phyloP scores from a whole-genome alignment of 2,888 invertebrate species.

The Drosophila setosimentum region DNA sequence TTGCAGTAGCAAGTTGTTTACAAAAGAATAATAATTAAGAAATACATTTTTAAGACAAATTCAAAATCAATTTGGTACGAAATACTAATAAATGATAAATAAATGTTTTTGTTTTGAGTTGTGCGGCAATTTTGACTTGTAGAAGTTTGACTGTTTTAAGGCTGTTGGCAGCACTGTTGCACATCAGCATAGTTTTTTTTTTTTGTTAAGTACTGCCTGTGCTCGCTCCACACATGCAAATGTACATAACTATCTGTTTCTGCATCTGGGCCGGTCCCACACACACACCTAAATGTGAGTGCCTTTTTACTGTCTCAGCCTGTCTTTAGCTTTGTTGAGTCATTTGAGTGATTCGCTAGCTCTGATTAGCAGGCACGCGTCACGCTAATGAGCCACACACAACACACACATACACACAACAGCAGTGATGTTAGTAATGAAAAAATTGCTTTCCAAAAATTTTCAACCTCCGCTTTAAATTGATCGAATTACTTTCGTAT shows the following conservation, averaged over 20 bases:
- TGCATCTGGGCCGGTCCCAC: conserved; percentile 39
- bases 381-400: conserved; percentile 68
- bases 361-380: conserved; percentile 74
- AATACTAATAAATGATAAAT: not conserved
- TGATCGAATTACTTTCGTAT: conserved; percentile 32
- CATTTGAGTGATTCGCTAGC: conserved; percentile 60
- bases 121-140: not conserved
- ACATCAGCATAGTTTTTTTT: conserved; percentile 23
- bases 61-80: not conserved
- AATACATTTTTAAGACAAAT: not conserved
- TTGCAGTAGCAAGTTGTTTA: not conserved
- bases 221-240: conserved; percentile 2
- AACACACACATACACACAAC: conserved; percentile 1
- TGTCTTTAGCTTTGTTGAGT: conserved; percentile 53
- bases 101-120: not conserved
- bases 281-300: conserved; percentile 1
- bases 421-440: conserved; percentile 4
- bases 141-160: not conserved
- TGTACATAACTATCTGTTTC: conserved; percentile 18
- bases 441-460: conserved; percentile 16
- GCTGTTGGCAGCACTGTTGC: conserved; percentile 1
- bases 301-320: conserved; percentile 13
- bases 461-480: conserved; percentile 10
- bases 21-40: not conserved
- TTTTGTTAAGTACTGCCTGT: conserved; percentile 10